Evolutionary conservation across 2,797 vertebrate genomes (phyloP).

Genomic region (Coilia nasus): DNA sequence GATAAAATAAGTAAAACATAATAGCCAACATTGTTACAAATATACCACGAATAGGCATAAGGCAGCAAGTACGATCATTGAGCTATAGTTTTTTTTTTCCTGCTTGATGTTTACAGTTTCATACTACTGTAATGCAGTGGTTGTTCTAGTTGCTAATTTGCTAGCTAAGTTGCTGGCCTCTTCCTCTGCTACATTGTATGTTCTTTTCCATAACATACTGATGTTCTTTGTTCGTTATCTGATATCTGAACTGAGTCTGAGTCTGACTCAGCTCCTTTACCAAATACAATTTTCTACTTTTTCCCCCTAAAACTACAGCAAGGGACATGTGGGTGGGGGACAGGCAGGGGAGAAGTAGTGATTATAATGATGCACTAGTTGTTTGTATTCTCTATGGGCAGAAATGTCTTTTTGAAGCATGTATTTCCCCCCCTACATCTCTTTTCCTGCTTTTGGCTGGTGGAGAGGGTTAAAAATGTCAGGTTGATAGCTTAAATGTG

Average conservation of each 20-base stretch:
- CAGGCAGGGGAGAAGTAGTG: slow-evolving; percentile 35
- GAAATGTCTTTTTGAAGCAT: slow-evolving; percentile 23
- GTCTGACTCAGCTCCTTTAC: not conserved
- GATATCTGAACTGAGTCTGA: not conserved
- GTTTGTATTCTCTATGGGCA: slow-evolving; percentile 24
- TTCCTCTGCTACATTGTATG: not conserved
- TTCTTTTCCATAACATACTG: too few species aligned
- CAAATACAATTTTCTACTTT: not conserved
- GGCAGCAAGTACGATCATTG: not conserved
- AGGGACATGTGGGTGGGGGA: slow-evolving; percentile 30
- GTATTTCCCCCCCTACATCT: slow-evolving; percentile 19
- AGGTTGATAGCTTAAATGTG: slow-evolving; percentile 76
- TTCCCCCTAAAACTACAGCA: not conserved
- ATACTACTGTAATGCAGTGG: not conserved
- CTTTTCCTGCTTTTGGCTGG: slow-evolving; percentile 18
- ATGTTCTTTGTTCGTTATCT: not conserved
- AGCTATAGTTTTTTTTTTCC: not conserved
- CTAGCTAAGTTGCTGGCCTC: not conserved
- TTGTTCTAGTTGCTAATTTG: not conserved
- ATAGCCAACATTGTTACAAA: too few species aligned
- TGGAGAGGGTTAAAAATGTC: slow-evolving; percentile 50
- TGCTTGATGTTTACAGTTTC: too few species aligned
- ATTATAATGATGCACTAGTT: slow-evolving; percentile 43
- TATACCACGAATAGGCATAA: not conserved
- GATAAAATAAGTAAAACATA: not conserved